A percentile compares a stretch with the other conserved stretches of the same genome.
Conservation (phyloP, 1,140 invertebrate species). For the Proctacanthus coquilletti region DNA sequence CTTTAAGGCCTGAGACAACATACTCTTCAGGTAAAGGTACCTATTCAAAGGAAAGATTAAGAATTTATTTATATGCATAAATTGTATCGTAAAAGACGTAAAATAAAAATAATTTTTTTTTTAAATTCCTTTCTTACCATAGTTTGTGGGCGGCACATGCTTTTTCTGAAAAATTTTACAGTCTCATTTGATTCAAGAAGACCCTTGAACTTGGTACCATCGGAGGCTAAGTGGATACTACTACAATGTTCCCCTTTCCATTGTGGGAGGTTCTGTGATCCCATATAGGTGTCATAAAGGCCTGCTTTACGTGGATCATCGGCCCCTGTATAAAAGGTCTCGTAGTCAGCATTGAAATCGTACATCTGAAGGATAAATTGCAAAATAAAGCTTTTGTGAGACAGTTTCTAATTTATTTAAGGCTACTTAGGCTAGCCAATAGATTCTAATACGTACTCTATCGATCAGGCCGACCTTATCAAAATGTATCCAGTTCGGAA, state of each 20-base stretch:
- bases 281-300: slow-evolving; percentile 60
- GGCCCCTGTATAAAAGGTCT: slow-evolving; percentile 63
- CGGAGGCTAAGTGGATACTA: slow-evolving; percentile 59
- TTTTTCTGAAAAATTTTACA: slow-evolving; percentile 63
- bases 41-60: slow-evolving; percentile 31
- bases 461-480: slow-evolving; percentile 69
- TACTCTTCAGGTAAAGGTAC: slow-evolving; percentile 39
- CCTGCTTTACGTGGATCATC: slow-evolving; percentile 44
- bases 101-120: neutral
- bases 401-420: no score
- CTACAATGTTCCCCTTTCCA: slow-evolving; percentile 59
- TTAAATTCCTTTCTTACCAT: slow-evolving; percentile 34
- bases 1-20: slow-evolving; percentile 36
- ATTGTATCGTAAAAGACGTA: neutral
- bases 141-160: slow-evolving; percentile 56
- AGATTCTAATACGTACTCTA: slow-evolving; percentile 39
- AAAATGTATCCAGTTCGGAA: slow-evolving; percentile 67
- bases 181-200: slow-evolving; percentile 49
- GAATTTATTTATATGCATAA: slow-evolving; percentile 6
- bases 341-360: slow-evolving; percentile 62
- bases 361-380: slow-evolving; percentile 52
- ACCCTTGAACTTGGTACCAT: slow-evolving; percentile 69
- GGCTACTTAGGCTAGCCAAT: neutral
- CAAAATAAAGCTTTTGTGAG: neutral
- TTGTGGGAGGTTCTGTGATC: slow-evolving; percentile 50